These are phyloP conservation scores for Drosophila aff. DNA, from an alignment of 1,140 invertebrate species.

Conservation along the genomic window DNA sequence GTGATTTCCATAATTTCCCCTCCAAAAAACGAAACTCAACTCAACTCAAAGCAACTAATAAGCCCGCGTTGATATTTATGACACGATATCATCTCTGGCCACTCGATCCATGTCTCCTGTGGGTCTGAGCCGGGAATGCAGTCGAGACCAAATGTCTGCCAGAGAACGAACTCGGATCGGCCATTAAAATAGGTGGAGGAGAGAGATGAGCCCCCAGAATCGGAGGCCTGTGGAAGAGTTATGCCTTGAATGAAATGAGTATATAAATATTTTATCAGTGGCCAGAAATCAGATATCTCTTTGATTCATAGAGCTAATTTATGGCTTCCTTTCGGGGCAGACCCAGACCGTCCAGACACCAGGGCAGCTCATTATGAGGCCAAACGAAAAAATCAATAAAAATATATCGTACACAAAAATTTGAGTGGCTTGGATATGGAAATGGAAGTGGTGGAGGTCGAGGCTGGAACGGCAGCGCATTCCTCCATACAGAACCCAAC, in stretches of 20 bases:
- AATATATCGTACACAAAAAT: slow-evolving; percentile 69
- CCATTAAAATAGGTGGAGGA: slow-evolving; percentile 54
- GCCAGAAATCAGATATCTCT: slow-evolving; percentile 82
- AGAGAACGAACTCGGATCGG: slow-evolving; percentile 21
- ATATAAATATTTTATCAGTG: slow-evolving; percentile 84
- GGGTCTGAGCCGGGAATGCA: slow-evolving; percentile 44
- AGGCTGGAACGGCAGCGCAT: slow-evolving; percentile 49
- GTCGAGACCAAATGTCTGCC: slow-evolving; percentile 76
- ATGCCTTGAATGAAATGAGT: slow-evolving; percentile 75
- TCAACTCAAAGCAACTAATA: slow-evolving; percentile 57
- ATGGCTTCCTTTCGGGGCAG: slow-evolving; percentile 75
- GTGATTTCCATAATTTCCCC: slow-evolving; percentile 43
- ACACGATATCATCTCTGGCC: slow-evolving; percentile 78
- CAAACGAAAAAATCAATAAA: slow-evolving; percentile 73
- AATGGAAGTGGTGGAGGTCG: slow-evolving; percentile 1
- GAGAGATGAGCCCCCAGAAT: slow-evolving; percentile 21
- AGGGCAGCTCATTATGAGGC: slow-evolving; percentile 70
- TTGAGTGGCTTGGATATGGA: slow-evolving; percentile 31
- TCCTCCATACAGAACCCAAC: slow-evolving; percentile 51
- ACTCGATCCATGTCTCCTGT: slow-evolving; percentile 52
- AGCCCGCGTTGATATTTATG: slow-evolving; percentile 69
- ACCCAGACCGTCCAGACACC: slow-evolving; percentile 71
- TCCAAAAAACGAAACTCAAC: slow-evolving; percentile 26
- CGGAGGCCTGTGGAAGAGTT: slow-evolving; percentile 50
- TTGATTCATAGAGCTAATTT: slow-evolving; percentile 85